Conservation (phyloP, 1,140 invertebrate genomes). For the Drosophila gunungcola region DNA sequence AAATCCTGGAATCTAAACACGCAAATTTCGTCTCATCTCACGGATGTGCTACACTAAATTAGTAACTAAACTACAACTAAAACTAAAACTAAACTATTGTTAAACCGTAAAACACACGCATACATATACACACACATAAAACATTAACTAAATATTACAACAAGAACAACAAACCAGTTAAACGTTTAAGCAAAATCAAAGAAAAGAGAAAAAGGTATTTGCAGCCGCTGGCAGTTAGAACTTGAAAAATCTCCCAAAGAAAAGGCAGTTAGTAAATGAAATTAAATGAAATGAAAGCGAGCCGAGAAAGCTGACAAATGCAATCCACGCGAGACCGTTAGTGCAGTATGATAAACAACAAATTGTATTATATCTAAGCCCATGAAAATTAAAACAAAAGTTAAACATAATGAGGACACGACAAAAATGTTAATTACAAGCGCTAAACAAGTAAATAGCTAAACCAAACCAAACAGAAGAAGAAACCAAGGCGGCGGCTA, state of each 20-base stretch:
- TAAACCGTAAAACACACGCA: conserved; percentile 42
- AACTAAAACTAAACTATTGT: conserved; percentile 60
- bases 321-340: conserved; percentile 58
- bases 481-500: conserved; percentile 51
- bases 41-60: conserved; percentile 59
- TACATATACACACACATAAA: conserved; percentile 32
- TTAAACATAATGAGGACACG: conserved; percentile 69
- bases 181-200: conserved; percentile 23
- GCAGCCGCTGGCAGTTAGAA: conserved; percentile 21
- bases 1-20: conserved; percentile 18
- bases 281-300: conserved; percentile 12
- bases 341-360: conserved; percentile 63
- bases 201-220: conserved; percentile 7
- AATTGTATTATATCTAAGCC: conserved; percentile 78
- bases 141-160: conserved; percentile 37
- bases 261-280: conserved; percentile 31
- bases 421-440: conserved; percentile 70
- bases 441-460: conserved; percentile 60
- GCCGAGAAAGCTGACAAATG: conserved; percentile 19
- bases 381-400: conserved; percentile 35
- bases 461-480: conserved; percentile 27
- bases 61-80: conserved; percentile 44
- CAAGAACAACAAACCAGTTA: conserved; percentile 18
- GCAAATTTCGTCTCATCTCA: conserved; percentile 59
- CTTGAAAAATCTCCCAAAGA: conserved; percentile 18